Percentiles rank a stretch among this genome's conserved stretches.
phyloP scores from a whole-genome alignment of 1,140 invertebrate species.

The Papilio dardanus region DNA sequence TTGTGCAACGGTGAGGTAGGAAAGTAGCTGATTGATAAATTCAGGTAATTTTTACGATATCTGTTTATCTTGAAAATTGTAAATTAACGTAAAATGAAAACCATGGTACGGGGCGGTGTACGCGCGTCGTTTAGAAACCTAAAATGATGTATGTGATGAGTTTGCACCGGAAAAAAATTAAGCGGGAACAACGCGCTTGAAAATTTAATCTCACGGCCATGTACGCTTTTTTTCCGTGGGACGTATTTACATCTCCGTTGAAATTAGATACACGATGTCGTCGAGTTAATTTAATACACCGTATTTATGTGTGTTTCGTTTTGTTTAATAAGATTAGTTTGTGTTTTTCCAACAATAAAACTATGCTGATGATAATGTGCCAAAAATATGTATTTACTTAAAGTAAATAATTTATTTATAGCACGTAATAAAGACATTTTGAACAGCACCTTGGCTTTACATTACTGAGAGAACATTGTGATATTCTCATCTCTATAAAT shows the following conservation, averaged over 20 bases:
- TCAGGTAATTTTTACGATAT: constrained; percentile 40
- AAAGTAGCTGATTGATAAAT: constrained; percentile 28
- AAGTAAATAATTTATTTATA: no score
- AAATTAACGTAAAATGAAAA: constrained; percentile 11
- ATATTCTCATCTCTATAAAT: no score
- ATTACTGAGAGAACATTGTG: no score
- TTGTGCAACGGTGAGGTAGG: constrained; percentile 39
- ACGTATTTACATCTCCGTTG: constrained; percentile 39
- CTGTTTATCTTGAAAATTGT: background rate
- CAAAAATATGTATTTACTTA: background rate
- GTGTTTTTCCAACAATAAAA: background rate
- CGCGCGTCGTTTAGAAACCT: constrained; percentile 28
- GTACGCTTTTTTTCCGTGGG: constrained; percentile 47
- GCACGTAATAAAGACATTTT: no score
- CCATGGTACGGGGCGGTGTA: background rate
- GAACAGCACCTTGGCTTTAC: no score
- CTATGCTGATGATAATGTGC: no score
- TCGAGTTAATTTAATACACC: constrained; percentile 38
- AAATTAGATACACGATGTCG: constrained; percentile 42
- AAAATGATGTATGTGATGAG: constrained; percentile 53
- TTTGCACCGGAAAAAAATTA: constrained; percentile 62
- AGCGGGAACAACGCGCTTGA: constrained; percentile 58
- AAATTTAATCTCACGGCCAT: constrained; percentile 67
- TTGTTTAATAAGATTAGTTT: constrained; percentile 36
- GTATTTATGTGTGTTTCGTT: constrained; percentile 42